Percentiles rank a stretch among this genome's conserved stretches.
Conservation (phyloP, 2,113 vertebrate species). For the Pseudolaguvia tuberculata region DNA sequence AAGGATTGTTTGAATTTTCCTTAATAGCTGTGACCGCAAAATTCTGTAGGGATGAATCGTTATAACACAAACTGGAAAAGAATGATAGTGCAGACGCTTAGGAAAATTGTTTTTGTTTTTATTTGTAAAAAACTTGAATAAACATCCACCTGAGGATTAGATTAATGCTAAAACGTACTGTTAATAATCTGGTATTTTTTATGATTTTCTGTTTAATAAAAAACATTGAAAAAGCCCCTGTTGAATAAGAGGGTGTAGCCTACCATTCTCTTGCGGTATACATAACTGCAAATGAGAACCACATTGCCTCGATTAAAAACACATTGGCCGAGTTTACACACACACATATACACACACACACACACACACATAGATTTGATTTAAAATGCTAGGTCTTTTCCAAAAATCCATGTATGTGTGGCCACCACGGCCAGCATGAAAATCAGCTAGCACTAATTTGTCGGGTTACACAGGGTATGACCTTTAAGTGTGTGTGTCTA, state of each 20-base stretch:
- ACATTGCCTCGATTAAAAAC: conserved; percentile 49
- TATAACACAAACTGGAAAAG: too few relatives aligned
- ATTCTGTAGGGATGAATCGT: too few relatives aligned
- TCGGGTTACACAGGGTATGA: conserved; percentile 25
- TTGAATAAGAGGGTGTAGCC: not conserved
- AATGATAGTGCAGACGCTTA: too few relatives aligned
- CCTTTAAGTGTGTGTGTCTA: conserved; percentile 12
- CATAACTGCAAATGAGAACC: conserved; percentile 44
- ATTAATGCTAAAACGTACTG: not conserved
- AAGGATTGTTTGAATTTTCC: too few relatives aligned
- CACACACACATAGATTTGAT: conserved; percentile 30
- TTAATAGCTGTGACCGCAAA: too few relatives aligned
- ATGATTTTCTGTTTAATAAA: not conserved
- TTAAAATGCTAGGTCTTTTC: conserved; percentile 10
- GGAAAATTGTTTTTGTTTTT: too few relatives aligned
- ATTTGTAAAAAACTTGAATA: not conserved
- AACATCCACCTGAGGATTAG: not conserved
- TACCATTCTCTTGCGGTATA: conserved; percentile 23
- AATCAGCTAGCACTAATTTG: conserved; percentile 35
- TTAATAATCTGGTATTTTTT: not conserved
- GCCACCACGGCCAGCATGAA: conserved; percentile 11
- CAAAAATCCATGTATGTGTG: conserved; percentile 38
- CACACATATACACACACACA: not conserved
- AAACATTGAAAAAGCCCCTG: not conserved
- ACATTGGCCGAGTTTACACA: conserved; percentile 35